A percentile compares a stretch with the other conserved stretches of the same genome.
These are phyloP conservation scores for Brachionus plicatilis DNA, from an alignment of 1,140 invertebrate species.

Conservation along the genomic window DNA sequence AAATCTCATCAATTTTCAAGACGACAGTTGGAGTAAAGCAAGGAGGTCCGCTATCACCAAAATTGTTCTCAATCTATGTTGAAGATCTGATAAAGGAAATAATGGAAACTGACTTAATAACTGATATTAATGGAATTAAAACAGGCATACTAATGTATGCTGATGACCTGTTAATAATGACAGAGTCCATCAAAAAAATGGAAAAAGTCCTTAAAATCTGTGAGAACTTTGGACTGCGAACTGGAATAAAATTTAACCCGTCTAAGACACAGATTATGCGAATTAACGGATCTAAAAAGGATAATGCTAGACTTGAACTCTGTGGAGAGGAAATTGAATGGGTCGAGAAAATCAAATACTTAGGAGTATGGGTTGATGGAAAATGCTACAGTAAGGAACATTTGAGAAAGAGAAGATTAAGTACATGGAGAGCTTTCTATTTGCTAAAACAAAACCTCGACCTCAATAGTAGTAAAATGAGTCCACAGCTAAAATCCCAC, in stretches of 20 bases:
- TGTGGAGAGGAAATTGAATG: neutral
- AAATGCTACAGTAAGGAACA: neutral
- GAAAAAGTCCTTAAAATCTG: neutral
- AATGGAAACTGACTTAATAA: neutral
- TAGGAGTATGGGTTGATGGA: neutral
- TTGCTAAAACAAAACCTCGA: neutral
- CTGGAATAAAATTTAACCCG: neutral
- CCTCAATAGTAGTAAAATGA: neutral
- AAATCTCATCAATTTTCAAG: neutral
- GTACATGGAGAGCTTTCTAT: slow-evolving; percentile 5
- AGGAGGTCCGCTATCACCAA: neutral
- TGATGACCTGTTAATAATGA: neutral
- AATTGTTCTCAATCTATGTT: neutral
- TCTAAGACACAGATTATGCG: neutral
- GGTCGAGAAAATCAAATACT: neutral
- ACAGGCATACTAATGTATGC: neutral
- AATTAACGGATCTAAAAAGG: neutral
- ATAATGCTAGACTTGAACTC: neutral
- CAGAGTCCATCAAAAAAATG: neutral
- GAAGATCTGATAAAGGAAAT: neutral
- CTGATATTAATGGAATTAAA: neutral
- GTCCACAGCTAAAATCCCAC: neutral
- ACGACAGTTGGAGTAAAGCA: neutral
- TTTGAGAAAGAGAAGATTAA: neutral
- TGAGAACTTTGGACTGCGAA: neutral